Conservation (phyloP, 2,797 vertebrate species). For the Pygocentrus nattereri region DNA sequence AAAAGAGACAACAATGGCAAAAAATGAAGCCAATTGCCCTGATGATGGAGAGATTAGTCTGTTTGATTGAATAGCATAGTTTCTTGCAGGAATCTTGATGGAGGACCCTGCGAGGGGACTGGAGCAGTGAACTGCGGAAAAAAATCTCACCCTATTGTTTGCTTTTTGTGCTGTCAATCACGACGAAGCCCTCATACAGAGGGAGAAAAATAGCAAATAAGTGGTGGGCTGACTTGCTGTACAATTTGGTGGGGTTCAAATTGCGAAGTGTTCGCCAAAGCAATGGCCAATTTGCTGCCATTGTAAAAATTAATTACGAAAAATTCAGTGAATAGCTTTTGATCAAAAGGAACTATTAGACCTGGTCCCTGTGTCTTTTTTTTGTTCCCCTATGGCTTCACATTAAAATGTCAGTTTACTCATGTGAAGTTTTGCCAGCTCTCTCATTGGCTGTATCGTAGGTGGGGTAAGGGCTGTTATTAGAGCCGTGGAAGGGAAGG, state of each 20-base stretch:
- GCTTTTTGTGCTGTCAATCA: conserved; percentile 61
- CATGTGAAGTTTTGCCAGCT: conserved; percentile 58
- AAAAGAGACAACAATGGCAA: conserved; percentile 31
- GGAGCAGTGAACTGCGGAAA: conserved; percentile 27
- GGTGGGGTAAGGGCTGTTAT: conserved; percentile 72
- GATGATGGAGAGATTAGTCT: conserved; percentile 61
- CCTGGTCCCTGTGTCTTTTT: conserved; percentile 22
- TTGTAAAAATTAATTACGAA: conserved; percentile 61
- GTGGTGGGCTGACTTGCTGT: conserved; percentile 52
- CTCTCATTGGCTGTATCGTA: conserved; percentile 65
- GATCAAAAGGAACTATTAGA: conserved; percentile 54
- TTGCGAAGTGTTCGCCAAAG: conserved; percentile 58
- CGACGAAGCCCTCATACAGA: conserved; percentile 48
- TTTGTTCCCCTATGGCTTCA: conserved; percentile 43
- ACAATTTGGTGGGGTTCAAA: conserved; percentile 55
- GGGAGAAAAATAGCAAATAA: conserved; percentile 58
- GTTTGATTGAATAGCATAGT: conserved; percentile 51
- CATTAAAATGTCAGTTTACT: conserved; percentile 61
- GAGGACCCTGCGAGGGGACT: conserved; percentile 41
- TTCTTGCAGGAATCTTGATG: conserved; percentile 45
- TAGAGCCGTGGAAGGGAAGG: conserved; percentile 70
- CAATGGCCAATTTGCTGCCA: conserved; percentile 60
- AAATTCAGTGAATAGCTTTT: conserved; percentile 51
- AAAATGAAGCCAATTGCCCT: conserved; percentile 45
- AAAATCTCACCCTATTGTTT: conserved; percentile 61